A percentile compares a stretch with the other conserved stretches of the same genome.
Evolutionary conservation across 2,113 vertebrate genomes (phyloP).

Genomic region (Glareola pratincola): DNA sequence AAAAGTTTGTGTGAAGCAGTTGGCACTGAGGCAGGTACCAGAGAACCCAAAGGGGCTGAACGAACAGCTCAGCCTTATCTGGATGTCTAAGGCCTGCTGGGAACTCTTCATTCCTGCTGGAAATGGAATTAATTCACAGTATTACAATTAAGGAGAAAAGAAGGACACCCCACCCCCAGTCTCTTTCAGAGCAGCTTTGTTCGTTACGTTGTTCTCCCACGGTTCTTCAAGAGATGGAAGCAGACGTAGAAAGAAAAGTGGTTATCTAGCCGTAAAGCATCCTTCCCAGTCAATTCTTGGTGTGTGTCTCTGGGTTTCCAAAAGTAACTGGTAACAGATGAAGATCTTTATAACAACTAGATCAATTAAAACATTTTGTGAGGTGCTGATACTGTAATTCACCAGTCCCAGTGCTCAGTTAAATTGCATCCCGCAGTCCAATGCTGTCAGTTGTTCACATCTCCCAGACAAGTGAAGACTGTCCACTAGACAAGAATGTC

Average conservation of each 20-base stretch:
- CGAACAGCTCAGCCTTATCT: conserved; percentile 49
- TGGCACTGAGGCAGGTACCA: conserved; percentile 41
- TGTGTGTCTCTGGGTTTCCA: not conserved
- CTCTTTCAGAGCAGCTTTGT: not conserved
- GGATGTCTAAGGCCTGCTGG: conserved; percentile 46
- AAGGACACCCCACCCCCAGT: conserved; percentile 15
- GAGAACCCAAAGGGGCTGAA: conserved; percentile 36
- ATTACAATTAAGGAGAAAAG: conserved; percentile 38
- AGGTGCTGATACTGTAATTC: not conserved
- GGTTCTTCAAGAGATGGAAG: not conserved
- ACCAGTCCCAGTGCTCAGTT: not conserved
- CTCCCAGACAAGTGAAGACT: not conserved
- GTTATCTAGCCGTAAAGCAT: not conserved
- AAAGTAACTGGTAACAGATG: not conserved
- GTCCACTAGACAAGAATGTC: accelerated
- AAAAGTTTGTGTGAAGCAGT: conserved; percentile 21
- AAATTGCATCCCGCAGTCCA: not conserved
- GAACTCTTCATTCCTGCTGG: conserved; percentile 1
- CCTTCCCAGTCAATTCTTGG: not conserved
- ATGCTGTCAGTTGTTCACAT: not conserved
- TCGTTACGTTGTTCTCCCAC: not conserved
- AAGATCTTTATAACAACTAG: not conserved
- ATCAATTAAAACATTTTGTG: not conserved
- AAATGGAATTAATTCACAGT: conserved; percentile 38
- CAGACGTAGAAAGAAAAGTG: not conserved